These are phyloP conservation scores for Anorthoa munda DNA, from an alignment of 2,888 invertebrate genomes.

Conservation along the genomic window DNA sequence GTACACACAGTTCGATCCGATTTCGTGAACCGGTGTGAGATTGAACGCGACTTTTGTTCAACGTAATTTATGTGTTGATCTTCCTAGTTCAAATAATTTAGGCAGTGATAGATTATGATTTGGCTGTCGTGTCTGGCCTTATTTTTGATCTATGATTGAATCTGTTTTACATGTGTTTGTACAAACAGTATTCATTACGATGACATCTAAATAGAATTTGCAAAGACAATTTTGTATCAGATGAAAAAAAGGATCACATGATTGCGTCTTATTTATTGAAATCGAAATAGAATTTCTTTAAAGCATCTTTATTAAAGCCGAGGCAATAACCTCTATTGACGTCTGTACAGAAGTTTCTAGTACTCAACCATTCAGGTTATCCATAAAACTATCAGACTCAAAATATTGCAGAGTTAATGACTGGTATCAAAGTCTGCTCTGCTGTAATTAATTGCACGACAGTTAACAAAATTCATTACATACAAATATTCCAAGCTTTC, in stretches of 20 bases:
- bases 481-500: constrained; percentile 34
- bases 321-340: constrained; percentile 54
- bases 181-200: constrained; percentile 1
- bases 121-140: constrained; percentile 27
- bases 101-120: constrained; percentile 28
- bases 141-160: constrained; percentile 36
- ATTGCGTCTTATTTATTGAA: constrained; percentile 37
- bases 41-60: constrained; percentile 56
- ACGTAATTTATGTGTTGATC: constrained; percentile 51
- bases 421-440: constrained; percentile 51
- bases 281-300: constrained; percentile 49
- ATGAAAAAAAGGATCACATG: constrained; percentile 33
- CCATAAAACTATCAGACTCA: constrained; percentile 43
- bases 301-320: constrained; percentile 41
- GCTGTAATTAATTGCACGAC: constrained; percentile 43
- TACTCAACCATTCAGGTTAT: constrained; percentile 29
- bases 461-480: constrained; percentile 21
- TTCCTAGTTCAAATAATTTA: constrained; percentile 49
- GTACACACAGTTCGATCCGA: constrained; percentile 67
- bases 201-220: constrained; percentile 14
- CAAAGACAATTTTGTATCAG: constrained; percentile 8
- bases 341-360: constrained; percentile 46
- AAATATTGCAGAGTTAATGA: constrained; percentile 49
- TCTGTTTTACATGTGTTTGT: constrained; percentile 9
- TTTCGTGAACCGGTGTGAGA: constrained; percentile 61